Percentiles rank a stretch among this genome's conserved stretches.
These are phyloP conservation scores for Thalassarche chlororhynchos DNA, from an alignment of 2,113 vertebrate genomes.

Conservation along the genomic window DNA sequence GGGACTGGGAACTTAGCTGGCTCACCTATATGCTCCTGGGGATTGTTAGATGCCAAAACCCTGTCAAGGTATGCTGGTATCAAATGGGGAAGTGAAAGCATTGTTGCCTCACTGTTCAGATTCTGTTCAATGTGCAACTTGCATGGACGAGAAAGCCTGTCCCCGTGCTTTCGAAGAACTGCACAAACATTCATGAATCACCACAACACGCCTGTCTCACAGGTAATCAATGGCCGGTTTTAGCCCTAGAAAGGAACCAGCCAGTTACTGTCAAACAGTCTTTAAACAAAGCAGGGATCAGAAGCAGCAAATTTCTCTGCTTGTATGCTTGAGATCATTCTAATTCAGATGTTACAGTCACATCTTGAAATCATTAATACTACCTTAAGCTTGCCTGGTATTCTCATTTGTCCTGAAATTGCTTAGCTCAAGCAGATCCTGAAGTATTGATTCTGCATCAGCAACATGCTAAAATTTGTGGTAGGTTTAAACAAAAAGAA, in stretches of 20 bases:
- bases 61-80: not conserved
- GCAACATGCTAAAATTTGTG: not conserved
- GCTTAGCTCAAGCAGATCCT: not conserved
- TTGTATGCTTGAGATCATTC: not conserved
- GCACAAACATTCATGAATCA: not conserved
- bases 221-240: not conserved
- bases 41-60: not conserved
- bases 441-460: not conserved
- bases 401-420: constrained; percentile 8
- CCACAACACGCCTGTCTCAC: not conserved
- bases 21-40: not conserved
- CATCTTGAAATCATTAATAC: constrained; percentile 34
- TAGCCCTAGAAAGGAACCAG: not conserved
- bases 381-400: not conserved
- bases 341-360: not conserved
- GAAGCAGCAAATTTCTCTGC: not conserved
- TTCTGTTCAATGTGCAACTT: not conserved
- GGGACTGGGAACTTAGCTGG: not conserved
- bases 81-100: not conserved
- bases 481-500: not conserved
- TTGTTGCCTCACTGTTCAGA: not conserved
- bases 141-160: not conserved
- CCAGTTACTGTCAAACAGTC: not conserved
- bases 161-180: not conserved
- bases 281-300: not conserved